Conservation (phyloP, 2,888 invertebrate genomes). For the Hirtodrosophila duncani region DNA sequence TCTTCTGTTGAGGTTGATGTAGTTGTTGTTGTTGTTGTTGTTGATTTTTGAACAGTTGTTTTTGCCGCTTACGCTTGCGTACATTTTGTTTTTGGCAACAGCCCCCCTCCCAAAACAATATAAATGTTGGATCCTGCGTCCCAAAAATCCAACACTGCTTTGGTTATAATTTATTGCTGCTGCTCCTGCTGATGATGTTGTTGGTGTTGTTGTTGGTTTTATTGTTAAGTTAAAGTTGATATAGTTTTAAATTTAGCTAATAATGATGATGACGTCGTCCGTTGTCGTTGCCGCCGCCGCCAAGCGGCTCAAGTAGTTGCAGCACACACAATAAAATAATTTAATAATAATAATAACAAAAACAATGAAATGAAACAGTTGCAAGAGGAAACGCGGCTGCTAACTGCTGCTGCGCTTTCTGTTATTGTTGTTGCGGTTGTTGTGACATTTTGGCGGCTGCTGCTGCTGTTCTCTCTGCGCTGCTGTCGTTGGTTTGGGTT, state of each 20-base stretch:
- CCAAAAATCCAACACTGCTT: slow-evolving; percentile 21
- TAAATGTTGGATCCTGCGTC: no score
- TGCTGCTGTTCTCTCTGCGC: slow-evolving; percentile 3
- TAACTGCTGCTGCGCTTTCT: slow-evolving; percentile 9
- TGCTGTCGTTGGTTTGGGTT: slow-evolving; percentile 30
- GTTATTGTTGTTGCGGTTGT: slow-evolving; percentile 28
- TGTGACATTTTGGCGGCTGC: slow-evolving; percentile 10
- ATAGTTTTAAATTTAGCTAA: no score
- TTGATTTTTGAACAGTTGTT: slow-evolving; percentile 40
- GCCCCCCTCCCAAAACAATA: slow-evolving; percentile 57
- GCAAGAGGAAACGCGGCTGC: no score
- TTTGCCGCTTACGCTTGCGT: slow-evolving; percentile 65
- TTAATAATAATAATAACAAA: no score
- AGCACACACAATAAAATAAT: no score
- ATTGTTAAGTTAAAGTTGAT: neutral
- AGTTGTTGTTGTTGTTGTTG: slow-evolving; percentile 27
- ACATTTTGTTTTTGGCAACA: slow-evolving; percentile 73
- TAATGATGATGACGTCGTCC: slow-evolving; percentile 1
- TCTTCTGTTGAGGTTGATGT: slow-evolving; percentile 18
- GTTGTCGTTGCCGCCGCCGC: neutral
- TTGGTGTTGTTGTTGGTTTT: slow-evolving; percentile 3
- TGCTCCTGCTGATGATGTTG: neutral
- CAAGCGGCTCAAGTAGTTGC: no score
- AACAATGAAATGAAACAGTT: no score
- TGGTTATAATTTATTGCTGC: slow-evolving; percentile 2